A percentile compares a stretch with the other conserved stretches of the same genome.
Conservation (phyloP, 2,797 vertebrate species). For the Todus mexicanus region DNA sequence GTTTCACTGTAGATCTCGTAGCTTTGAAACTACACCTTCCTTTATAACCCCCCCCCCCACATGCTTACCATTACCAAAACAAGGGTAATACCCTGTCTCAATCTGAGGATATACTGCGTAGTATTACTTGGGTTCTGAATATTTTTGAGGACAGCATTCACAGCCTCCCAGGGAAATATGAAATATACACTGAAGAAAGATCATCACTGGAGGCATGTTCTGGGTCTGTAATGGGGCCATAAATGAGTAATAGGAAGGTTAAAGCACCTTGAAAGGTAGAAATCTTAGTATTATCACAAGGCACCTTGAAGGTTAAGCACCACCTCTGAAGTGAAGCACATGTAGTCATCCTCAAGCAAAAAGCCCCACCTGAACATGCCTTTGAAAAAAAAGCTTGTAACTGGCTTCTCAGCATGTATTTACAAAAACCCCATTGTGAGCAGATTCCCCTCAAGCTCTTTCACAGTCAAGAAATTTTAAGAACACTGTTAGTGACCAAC, state of each 20-base stretch:
- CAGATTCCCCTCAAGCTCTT: neutral
- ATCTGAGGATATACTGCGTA: neutral
- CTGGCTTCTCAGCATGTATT: neutral
- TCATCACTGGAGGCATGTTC: neutral
- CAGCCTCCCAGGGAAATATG: neutral
- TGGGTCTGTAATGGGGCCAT: neutral
- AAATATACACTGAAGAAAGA: neutral
- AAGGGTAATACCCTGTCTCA: neutral
- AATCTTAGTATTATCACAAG: neutral
- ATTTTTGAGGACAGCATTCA: neutral
- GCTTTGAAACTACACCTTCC: neutral
- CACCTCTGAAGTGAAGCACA: neutral
- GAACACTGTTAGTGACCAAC: neutral
- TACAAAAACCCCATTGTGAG: neutral
- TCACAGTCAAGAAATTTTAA: neutral
- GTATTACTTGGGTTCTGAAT: neutral
- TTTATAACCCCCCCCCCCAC: rapidly evolving
- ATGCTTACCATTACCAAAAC: neutral
- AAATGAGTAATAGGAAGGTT: neutral
- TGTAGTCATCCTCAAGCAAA: neutral
- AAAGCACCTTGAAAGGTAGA: neutral
- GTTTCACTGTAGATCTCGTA: neutral
- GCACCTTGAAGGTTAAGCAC: neutral
- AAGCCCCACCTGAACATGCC: neutral
- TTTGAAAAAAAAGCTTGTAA: neutral